Percentiles rank a stretch among this genome's conserved stretches.
Conservation (phyloP, 2,797 vertebrate species). For the Hapalemur alaotrensis region DNA sequence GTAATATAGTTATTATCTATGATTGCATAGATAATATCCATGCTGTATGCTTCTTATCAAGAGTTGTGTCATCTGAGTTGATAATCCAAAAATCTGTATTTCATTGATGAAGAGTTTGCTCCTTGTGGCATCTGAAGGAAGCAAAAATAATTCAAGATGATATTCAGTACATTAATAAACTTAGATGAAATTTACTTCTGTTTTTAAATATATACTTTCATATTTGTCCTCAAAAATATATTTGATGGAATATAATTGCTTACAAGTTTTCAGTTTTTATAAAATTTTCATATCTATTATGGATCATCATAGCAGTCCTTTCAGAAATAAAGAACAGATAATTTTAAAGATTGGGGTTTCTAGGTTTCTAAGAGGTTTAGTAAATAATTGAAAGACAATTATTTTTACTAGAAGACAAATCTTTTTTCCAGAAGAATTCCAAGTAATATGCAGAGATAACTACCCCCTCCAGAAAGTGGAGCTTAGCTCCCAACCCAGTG, state of each 20-base stretch:
- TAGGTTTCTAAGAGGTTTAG: background rate
- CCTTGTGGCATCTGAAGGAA: background rate
- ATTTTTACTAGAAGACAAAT: background rate
- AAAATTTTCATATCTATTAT: background rate
- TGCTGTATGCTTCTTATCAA: background rate
- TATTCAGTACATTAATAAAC: background rate
- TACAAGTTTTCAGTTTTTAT: background rate
- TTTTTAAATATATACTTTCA: background rate
- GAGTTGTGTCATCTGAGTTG: background rate
- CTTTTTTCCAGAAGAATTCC: background rate
- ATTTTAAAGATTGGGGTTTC: background rate
- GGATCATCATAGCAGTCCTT: background rate
- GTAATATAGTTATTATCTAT: background rate
- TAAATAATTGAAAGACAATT: background rate
- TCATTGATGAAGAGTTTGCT: background rate
- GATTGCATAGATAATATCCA: background rate
- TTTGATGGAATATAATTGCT: background rate
- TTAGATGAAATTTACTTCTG: background rate
- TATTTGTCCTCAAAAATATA: background rate
- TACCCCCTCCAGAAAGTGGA: background rate
- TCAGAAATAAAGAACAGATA: background rate
- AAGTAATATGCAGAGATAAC: background rate
- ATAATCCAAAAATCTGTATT: background rate
- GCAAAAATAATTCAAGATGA: slow-evolving; percentile 9
- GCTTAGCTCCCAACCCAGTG: background rate